Percentiles rank a stretch among this genome's conserved stretches.
These are phyloP conservation scores for Caenorhabditis doughertyi DNA, from an alignment of 2,888 invertebrate species.

Conservation along the genomic window DNA sequence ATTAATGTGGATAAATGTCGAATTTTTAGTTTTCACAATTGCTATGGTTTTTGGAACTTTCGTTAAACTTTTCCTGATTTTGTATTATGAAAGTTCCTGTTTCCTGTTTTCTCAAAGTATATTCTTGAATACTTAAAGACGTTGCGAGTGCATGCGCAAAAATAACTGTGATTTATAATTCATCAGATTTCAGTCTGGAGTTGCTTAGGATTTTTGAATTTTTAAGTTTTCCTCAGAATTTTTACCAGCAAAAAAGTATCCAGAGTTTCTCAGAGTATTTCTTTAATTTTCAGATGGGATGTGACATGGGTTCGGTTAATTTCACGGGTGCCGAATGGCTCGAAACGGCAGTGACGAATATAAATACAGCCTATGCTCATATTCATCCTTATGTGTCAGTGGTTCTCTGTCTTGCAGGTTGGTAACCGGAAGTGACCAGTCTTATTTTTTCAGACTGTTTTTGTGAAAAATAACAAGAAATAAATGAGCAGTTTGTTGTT, in stretches of 20 bases:
- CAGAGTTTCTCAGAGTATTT: not conserved
- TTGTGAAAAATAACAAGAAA: slow-evolving; percentile 9
- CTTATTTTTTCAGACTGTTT: slow-evolving; percentile 16
- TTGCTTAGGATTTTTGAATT: not conserved
- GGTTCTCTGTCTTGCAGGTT: slow-evolving; percentile 78
- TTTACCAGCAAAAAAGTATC: too few relatives aligned
- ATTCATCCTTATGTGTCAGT: slow-evolving; percentile 80
- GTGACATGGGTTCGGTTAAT: slow-evolving; percentile 72
- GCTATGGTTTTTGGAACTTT: not conserved
- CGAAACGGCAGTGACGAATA: slow-evolving; percentile 66
- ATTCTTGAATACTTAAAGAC: too few relatives aligned
- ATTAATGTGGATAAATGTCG: not conserved
- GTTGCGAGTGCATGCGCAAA: not conserved
- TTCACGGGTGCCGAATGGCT: slow-evolving; percentile 69
- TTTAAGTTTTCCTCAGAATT: not conserved
- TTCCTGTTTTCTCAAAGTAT: not conserved
- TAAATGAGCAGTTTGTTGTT: slow-evolving; percentile 6
- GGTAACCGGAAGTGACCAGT: not conserved
- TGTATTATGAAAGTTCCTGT: not conserved
- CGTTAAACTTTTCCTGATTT: not conserved
- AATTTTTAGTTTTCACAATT: too few relatives aligned
- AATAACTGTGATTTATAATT: not conserved
- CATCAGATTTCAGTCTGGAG: not conserved
- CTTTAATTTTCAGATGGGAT: slow-evolving; percentile 56
- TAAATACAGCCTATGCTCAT: slow-evolving; percentile 74